phyloP scores from a whole-genome alignment of 2,113 vertebrate genomes.

The Plestiodon gilberti region DNA sequence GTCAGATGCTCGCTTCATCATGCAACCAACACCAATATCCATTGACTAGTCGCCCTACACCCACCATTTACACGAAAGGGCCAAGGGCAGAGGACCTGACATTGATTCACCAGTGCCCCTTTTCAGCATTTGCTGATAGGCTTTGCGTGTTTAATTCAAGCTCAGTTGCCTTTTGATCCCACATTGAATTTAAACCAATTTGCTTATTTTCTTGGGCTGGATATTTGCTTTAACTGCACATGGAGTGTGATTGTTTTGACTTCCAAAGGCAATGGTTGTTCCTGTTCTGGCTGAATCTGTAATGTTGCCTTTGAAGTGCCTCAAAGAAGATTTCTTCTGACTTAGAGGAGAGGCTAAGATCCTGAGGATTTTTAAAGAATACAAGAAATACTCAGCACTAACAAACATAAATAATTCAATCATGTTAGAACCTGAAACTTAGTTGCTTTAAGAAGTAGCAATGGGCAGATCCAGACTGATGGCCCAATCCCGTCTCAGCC shows the following conservation, averaged over 20 bases:
- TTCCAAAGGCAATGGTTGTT: slow-evolving; percentile 60
- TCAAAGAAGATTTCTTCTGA: background rate
- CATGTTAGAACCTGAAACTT: background rate
- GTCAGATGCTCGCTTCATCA: background rate
- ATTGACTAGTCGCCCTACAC: background rate
- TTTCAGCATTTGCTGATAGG: slow-evolving; percentile 32
- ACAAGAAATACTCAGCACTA: background rate
- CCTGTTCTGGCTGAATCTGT: slow-evolving; percentile 64
- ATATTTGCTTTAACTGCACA: slow-evolving; percentile 60
- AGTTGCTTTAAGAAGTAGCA: background rate
- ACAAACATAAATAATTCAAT: background rate
- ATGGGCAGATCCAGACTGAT: background rate
- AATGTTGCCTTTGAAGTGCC: slow-evolving; percentile 13
- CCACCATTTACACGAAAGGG: background rate
- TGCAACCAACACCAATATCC: background rate
- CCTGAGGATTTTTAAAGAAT: background rate
- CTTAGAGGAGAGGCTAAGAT: background rate
- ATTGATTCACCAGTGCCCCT: background rate
- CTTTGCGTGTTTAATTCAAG: slow-evolving; percentile 34
- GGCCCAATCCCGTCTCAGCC: too few relatives aligned
- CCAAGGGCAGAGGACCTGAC: background rate
- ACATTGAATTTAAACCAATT: slow-evolving; percentile 26
- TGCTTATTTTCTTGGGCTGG: slow-evolving; percentile 21
- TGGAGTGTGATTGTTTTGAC: slow-evolving; percentile 57
- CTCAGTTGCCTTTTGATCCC: slow-evolving; percentile 44